Conservation (phyloP, 2,113 vertebrate species). For the Equus przewalskii region DNA sequence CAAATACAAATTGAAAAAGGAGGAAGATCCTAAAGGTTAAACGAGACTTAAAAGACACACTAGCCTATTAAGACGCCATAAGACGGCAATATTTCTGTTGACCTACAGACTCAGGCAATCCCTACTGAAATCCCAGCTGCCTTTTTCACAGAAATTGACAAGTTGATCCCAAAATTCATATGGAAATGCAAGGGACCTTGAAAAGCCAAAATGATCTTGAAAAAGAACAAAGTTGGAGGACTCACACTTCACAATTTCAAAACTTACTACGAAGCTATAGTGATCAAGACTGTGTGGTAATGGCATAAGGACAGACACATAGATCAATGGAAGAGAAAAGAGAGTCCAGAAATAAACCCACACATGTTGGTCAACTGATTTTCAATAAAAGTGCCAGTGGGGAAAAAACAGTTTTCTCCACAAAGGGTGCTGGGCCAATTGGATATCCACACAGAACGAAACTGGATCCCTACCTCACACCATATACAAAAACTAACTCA, state of each 20-base stretch:
- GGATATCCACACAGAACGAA: background rate
- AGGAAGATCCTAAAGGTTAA: background rate
- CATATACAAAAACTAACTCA: background rate
- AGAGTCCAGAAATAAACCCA: background rate
- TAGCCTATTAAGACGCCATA: background rate
- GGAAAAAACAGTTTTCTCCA: background rate
- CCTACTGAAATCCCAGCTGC: background rate
- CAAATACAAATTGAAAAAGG: background rate
- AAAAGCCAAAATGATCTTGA: background rate
- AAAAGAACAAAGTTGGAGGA: background rate
- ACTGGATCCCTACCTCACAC: background rate
- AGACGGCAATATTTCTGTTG: background rate
- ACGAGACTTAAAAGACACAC: background rate
- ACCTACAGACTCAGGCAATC: background rate
- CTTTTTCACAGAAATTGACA: background rate
- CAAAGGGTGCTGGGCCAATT: background rate
- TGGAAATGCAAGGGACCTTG: background rate
- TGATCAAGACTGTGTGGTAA: background rate
- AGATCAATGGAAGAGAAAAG: background rate
- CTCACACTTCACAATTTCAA: background rate
- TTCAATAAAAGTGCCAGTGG: background rate
- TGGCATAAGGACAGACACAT: background rate
- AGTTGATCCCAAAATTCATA: background rate
- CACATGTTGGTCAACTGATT: background rate
- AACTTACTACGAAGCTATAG: background rate